Percentiles rank a stretch among this genome's conserved stretches.
phyloP scores from a whole-genome alignment of 2,797 vertebrate genomes.

The Crenichthys baileyi region DNA sequence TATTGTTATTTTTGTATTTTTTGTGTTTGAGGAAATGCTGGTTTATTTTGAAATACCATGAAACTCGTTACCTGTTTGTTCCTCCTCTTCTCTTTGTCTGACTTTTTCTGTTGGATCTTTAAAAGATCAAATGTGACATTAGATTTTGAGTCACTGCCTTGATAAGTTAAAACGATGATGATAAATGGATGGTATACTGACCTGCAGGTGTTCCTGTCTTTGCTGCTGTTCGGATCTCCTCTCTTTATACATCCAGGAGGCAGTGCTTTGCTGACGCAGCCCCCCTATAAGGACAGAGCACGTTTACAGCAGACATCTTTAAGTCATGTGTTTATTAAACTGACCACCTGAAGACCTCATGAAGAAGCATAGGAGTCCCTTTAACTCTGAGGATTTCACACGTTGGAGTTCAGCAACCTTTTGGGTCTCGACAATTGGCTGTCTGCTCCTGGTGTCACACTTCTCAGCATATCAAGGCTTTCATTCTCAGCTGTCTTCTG shows the following conservation, averaged over 20 bases:
- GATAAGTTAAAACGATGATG: neutral
- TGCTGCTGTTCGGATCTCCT: constrained; percentile 9
- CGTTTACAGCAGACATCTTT: constrained; percentile 29
- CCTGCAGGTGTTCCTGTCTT: constrained; percentile 29
- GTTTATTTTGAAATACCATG: too few species aligned
- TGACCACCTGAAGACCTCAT: constrained; percentile 45
- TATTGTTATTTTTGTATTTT: too few species aligned
- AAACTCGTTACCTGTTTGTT: constrained; percentile 36
- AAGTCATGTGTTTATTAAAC: constrained; percentile 39
- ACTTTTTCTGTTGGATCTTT: constrained; percentile 11
- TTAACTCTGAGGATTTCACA: constrained; percentile 45
- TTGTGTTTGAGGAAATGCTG: too few species aligned
- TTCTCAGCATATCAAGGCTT: constrained; percentile 29
- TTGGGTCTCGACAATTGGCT: constrained; percentile 14
- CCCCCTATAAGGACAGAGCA: constrained; percentile 26
- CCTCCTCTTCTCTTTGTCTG: constrained; percentile 5
- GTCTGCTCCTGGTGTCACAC: constrained; percentile 22
- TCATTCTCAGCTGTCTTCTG: constrained; percentile 63
- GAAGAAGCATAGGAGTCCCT: constrained; percentile 31
- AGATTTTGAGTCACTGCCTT: neutral
- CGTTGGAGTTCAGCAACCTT: constrained; percentile 18
- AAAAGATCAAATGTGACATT: neutral
- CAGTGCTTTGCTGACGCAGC: constrained; percentile 18
- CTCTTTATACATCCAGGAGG: constrained; percentile 53
- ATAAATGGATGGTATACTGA: constrained; percentile 2